phyloP scores from a whole-genome alignment of 2,888 invertebrate genomes.

The Caenorhabditis zanzibari region DNA sequence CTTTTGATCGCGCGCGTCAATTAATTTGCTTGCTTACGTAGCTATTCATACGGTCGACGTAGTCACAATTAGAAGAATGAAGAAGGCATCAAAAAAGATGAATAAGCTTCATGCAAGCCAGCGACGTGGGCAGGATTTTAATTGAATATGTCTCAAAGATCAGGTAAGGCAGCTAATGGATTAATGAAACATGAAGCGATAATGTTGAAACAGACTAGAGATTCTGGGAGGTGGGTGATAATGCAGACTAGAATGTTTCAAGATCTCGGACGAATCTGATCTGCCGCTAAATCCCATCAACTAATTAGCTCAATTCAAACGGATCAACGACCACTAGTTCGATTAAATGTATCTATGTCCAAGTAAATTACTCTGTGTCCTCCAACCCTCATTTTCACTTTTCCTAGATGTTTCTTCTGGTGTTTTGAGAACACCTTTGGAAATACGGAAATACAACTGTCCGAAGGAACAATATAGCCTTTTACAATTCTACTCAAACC shows the following conservation, averaged over 20 bases:
- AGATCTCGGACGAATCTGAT: background rate
- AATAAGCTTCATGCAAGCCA: slow-evolving; percentile 5
- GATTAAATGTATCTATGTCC: background rate
- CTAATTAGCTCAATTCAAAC: slow-evolving; percentile 38
- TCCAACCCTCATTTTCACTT: slow-evolving; percentile 32
- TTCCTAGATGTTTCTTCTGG: slow-evolving; percentile 21
- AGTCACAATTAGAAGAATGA: slow-evolving; percentile 19
- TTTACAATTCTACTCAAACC: slow-evolving; percentile 18
- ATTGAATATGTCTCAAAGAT: slow-evolving; percentile 40
- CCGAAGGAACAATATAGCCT: slow-evolving; percentile 12
- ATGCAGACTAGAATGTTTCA: slow-evolving; percentile 8
- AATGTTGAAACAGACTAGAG: slow-evolving; percentile 12
- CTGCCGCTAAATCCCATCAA: slow-evolving; percentile 12
- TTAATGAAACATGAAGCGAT: slow-evolving; percentile 3
- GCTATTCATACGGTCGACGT: slow-evolving; percentile 27
- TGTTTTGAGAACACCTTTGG: slow-evolving; percentile 14
- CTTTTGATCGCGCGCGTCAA: slow-evolving; percentile 46
- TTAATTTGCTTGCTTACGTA: slow-evolving; percentile 42
- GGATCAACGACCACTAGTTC: slow-evolving; percentile 40
- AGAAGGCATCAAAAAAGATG: slow-evolving; percentile 19
- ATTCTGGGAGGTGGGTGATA: background rate
- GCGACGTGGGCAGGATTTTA: background rate
- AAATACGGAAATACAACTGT: slow-evolving; percentile 42
- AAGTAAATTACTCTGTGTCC: slow-evolving; percentile 23
- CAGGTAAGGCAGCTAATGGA: slow-evolving; percentile 1